Percentiles rank a stretch among this genome's conserved stretches.
These are phyloP conservation scores for Silurus meridionalis DNA, from an alignment of 2,113 vertebrate genomes.

Conservation along the genomic window DNA sequence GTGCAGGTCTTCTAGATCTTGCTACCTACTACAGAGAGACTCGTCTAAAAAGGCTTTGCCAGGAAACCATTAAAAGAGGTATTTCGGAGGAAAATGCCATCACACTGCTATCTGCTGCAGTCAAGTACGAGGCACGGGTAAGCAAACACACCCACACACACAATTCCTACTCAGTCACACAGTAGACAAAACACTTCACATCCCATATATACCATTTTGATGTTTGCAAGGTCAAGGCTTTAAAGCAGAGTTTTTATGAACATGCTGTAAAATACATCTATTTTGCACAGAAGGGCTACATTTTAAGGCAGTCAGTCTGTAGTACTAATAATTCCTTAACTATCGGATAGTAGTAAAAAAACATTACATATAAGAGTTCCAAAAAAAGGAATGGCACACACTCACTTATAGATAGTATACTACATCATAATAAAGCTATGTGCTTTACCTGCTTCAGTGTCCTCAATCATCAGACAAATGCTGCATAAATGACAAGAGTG, in stretches of 20 bases:
- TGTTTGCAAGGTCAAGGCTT: neutral
- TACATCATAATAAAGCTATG: neutral
- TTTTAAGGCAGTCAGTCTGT: neutral
- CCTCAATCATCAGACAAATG: neutral
- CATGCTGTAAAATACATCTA: neutral
- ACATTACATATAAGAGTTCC: neutral
- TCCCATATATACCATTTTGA: neutral
- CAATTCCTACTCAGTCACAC: no score
- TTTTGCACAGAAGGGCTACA: neutral
- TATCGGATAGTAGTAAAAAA: neutral
- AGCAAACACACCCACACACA: slow-evolving; percentile 47
- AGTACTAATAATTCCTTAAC: neutral
- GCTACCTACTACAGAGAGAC: slow-evolving; percentile 91
- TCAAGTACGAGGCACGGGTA: slow-evolving; percentile 97
- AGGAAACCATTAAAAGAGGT: slow-evolving; percentile 95
- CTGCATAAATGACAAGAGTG: neutral
- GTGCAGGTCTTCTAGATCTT: slow-evolving; percentile 86
- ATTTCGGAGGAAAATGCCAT: slow-evolving; percentile 97
- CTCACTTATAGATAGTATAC: neutral
- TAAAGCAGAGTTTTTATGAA: neutral
- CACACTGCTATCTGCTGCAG: slow-evolving; percentile 90
- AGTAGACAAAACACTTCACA: neutral
- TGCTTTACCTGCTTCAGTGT: neutral
- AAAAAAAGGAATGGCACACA: neutral
- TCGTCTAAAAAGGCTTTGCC: slow-evolving; percentile 90